Conservation (phyloP, 2,113 vertebrate genomes). For the Oreochromis tanganicae region DNA sequence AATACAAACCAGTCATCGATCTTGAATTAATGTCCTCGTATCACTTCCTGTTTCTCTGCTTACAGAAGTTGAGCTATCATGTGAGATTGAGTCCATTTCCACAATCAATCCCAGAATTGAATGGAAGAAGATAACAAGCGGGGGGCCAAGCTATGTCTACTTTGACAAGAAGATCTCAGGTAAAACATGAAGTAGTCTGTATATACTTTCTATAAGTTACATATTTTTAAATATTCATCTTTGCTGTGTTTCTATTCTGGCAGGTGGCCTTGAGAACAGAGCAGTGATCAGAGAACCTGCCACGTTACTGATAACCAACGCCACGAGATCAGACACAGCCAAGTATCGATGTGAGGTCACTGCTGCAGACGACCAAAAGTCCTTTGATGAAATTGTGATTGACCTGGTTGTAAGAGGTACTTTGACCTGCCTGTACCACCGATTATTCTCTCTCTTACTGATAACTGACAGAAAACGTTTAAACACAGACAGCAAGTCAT, state of each 20-base stretch:
- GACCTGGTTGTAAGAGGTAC: conserved; percentile 87
- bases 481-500: neutral
- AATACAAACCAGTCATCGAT: neutral
- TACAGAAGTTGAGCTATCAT: conserved; percentile 86
- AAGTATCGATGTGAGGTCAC: conserved; percentile 93
- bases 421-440: neutral
- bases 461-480: neutral
- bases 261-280: conserved; percentile 84
- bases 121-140: conserved; percentile 92
- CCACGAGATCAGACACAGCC: conserved; percentile 85
- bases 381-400: conserved; percentile 88
- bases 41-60: neutral
- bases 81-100: conserved; percentile 86
- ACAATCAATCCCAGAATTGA: conserved; percentile 85
- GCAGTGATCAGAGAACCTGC: conserved; percentile 82
- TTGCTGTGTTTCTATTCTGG: neutral
- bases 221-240: neutral
- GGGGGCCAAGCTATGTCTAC: conserved; percentile 85
- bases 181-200: conserved; percentile 24
- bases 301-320: conserved; percentile 84
- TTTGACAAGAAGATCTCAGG: conserved; percentile 85
- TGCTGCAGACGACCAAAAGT: conserved; percentile 78
- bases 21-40: neutral
- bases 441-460: neutral
- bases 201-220: fast-evolving